Evolutionary conservation across 2,113 vertebrate species (phyloP).

Genomic region (Corydoras sp.): DNA sequence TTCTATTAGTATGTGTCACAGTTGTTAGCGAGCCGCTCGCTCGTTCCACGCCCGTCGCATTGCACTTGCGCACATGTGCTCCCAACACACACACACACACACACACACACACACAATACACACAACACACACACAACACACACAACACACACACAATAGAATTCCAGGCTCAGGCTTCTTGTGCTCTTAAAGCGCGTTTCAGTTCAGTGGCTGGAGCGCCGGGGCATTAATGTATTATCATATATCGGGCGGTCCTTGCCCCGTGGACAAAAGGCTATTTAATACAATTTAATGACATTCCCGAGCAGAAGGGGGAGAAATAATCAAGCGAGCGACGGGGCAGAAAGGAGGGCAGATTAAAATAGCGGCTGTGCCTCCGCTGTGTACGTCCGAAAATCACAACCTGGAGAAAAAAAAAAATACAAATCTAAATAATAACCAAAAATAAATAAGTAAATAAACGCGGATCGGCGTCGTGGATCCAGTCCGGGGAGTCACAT

Average conservation of each 20-base stretch:
- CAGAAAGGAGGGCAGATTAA: constrained; percentile 79
- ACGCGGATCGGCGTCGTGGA: no score
- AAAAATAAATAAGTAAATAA: no score
- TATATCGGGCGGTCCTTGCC: constrained; percentile 98
- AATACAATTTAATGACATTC: constrained; percentile 99
- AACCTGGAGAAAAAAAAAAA: no score
- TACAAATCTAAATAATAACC: no score
- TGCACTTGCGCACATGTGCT: constrained; percentile 19
- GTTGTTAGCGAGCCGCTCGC: constrained; percentile 87
- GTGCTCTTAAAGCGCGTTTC: constrained; percentile 79
- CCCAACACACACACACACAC: constrained; percentile 59
- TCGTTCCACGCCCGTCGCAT: constrained; percentile 7
- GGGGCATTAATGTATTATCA: constrained; percentile 99
- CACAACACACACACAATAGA: constrained; percentile 54
- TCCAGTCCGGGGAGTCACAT: no score
- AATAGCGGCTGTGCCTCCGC: constrained; percentile 91
- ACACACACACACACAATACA: not conserved
- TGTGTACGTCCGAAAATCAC: constrained; percentile 61
- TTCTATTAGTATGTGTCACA: constrained; percentile 99
- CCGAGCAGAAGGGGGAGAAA: constrained; percentile 69
- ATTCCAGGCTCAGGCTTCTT: constrained; percentile 75
- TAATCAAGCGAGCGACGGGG: constrained; percentile 42
- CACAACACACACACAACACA: constrained; percentile 24
- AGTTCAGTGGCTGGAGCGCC: constrained; percentile 90
- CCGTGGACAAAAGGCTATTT: constrained; percentile 99